phyloP scores from a whole-genome alignment of 2,113 vertebrate species.

The Amphilophus citrinellus region DNA sequence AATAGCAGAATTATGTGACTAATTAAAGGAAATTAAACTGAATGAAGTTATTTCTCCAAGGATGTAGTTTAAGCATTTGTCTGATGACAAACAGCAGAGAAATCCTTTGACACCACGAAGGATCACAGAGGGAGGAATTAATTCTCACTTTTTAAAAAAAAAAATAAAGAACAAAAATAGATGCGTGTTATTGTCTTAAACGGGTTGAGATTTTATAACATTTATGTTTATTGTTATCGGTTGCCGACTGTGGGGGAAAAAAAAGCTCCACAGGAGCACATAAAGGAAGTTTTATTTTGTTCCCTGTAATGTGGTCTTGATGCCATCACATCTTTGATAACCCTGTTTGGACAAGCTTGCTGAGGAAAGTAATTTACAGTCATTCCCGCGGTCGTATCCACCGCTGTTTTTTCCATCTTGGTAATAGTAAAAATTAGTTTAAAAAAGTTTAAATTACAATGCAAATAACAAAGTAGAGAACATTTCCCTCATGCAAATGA shows the following conservation, averaged over 20 bases:
- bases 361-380: background rate
- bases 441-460: background rate
- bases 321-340: background rate
- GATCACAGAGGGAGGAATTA: slow-evolving; percentile 63
- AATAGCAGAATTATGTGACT: slow-evolving; percentile 71
- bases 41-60: slow-evolving; percentile 72
- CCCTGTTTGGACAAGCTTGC: background rate
- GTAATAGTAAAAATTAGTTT: background rate
- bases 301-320: background rate
- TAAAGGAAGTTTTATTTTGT: background rate
- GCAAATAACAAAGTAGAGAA: background rate
- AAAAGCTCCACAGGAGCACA: background rate
- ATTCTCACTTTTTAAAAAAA: slow-evolving; percentile 37
- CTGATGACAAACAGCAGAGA: slow-evolving; percentile 69
- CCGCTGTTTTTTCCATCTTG: background rate
- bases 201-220: slow-evolving; percentile 37
- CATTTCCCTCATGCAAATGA: background rate
- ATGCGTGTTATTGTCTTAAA: slow-evolving; percentile 51
- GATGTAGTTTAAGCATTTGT: slow-evolving; percentile 64
- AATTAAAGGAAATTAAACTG: slow-evolving; percentile 77
- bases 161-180: slow-evolving; percentile 48
- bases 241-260: background rate
- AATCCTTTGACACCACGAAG: slow-evolving; percentile 54
- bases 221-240: slow-evolving; percentile 37
- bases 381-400: background rate